Conservation (phyloP, 2,113 vertebrate species). For the Rhynchomys soricoides region DNA sequence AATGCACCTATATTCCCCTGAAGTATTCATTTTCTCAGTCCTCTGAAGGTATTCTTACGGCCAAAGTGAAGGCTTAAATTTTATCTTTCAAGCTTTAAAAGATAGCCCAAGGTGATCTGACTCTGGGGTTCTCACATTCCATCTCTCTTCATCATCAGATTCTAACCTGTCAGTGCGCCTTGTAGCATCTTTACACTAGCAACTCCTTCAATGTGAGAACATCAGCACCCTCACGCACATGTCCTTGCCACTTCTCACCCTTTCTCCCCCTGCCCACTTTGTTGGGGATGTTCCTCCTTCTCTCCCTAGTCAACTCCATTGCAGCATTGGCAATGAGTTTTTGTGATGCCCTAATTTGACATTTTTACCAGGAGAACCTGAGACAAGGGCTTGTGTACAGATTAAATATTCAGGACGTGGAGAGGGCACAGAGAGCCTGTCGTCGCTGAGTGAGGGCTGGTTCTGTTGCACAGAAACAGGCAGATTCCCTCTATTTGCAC, state of each 20-base stretch:
- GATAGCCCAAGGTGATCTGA: neutral
- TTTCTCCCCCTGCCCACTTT: accelerated
- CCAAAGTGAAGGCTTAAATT: neutral
- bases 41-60: neutral
- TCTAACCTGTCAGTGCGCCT: no score
- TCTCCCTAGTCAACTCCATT: neutral
- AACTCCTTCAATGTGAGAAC: neutral
- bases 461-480: accelerated
- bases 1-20: neutral
- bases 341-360: neutral
- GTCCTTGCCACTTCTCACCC: no score
- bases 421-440: neutral
- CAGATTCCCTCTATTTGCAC: accelerated
- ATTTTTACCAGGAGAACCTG: neutral
- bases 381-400: neutral
- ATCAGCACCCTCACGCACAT: neutral
- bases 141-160: neutral
- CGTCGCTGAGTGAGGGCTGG: neutral
- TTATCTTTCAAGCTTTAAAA: neutral
- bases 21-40: neutral
- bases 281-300: neutral
- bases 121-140: no score
- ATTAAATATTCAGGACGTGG: no score
- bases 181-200: neutral
- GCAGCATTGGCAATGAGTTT: no score